Base-by-base conservation (phyloP, 1,140 invertebrate genomes). In the Scaptomyza graminum region DNA sequence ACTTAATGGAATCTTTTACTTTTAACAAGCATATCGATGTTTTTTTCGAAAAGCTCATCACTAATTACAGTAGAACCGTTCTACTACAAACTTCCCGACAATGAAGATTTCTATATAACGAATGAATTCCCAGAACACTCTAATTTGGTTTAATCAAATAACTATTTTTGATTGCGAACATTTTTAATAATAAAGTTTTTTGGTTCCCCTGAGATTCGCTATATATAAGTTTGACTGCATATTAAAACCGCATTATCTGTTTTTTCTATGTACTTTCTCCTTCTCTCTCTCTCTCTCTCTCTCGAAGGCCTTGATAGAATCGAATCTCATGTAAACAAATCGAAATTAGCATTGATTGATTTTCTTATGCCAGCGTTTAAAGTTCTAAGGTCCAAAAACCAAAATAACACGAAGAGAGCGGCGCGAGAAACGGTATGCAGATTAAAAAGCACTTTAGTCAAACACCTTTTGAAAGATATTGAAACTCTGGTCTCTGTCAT, bases 381-480 rank as follows among this genome's bases (percentile, higher is more conserved):
- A 31, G n/a, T 44, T 28, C 41, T 39, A 56, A 50, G 67, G 51
- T 65, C 41, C 56, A 46, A 59, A 15, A n/a, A 12, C 5, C 11
- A 44, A 43, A 22, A 25, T 11, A 44, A 44, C 11, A 18, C n/a
- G n/a, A 15, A 8, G 15, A 44, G 25, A 34, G 41, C 41, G 13
- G 1, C 9, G 44, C 41, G 44, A 12, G 18, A 28, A 50, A 51
- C 62, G 2, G 18, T 43, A 64, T 25, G 28, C 52, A 51, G 16
- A 13, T 61, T 54, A 12, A 31, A 31, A 52, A 34, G 49, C 12
- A 54, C 61, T 62, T 54, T 69, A 68, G 22, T 46, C 28, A 59
- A 47, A n/a, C 8, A 34, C 31, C 31, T 22, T 22, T 3, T 22
- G 28, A 47, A 9, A 43, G 11, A 41, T 59, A 67, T 44, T 68